phyloP scores from a whole-genome alignment of 2,888 invertebrate genomes.

The Thecocarcelia acutangulata region DNA sequence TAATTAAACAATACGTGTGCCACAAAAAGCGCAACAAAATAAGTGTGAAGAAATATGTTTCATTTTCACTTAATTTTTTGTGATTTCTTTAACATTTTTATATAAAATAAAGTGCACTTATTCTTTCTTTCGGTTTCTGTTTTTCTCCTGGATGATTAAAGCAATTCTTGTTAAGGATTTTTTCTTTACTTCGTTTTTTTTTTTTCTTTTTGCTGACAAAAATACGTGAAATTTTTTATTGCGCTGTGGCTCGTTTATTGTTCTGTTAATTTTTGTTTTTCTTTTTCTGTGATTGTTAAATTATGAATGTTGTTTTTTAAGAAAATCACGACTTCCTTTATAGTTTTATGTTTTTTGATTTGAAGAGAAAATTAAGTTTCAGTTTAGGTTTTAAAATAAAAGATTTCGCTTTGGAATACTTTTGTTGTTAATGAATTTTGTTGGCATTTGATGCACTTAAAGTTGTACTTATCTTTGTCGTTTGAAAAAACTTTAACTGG shows the following conservation, averaged over 20 bases:
- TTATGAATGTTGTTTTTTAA: slow-evolving; percentile 62
- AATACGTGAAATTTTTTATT: slow-evolving; percentile 61
- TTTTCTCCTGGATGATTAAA: slow-evolving; percentile 57
- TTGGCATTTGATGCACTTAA: background rate
- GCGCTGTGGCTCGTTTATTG: slow-evolving; percentile 27
- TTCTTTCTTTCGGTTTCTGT: slow-evolving; percentile 29
- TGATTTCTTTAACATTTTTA: slow-evolving; percentile 25
- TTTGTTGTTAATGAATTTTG: background rate
- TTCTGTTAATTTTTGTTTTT: slow-evolving; percentile 30
- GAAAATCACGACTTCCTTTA: slow-evolving; percentile 66
- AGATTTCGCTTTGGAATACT: background rate
- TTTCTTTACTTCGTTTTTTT: slow-evolving; percentile 4
- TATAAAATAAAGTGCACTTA: slow-evolving; percentile 48
- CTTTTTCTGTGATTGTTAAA: slow-evolving; percentile 59
- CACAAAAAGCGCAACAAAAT: slow-evolving; percentile 55
- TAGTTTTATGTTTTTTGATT: slow-evolving; percentile 53
- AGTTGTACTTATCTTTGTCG: too few relatives aligned
- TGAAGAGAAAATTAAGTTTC: background rate
- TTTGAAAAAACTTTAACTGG: too few relatives aligned
- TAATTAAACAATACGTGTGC: slow-evolving; percentile 70
- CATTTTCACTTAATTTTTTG: slow-evolving; percentile 62
- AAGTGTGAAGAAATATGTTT: slow-evolving; percentile 67
- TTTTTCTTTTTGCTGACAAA: slow-evolving; percentile 4
- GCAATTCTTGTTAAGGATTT: slow-evolving; percentile 58
- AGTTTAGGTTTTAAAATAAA: background rate